A percentile compares a stretch with the other conserved stretches of the same genome.
These are phyloP conservation scores for Ferrisia virgata DNA, from an alignment of 2,888 invertebrate species.

Conservation along the genomic window DNA sequence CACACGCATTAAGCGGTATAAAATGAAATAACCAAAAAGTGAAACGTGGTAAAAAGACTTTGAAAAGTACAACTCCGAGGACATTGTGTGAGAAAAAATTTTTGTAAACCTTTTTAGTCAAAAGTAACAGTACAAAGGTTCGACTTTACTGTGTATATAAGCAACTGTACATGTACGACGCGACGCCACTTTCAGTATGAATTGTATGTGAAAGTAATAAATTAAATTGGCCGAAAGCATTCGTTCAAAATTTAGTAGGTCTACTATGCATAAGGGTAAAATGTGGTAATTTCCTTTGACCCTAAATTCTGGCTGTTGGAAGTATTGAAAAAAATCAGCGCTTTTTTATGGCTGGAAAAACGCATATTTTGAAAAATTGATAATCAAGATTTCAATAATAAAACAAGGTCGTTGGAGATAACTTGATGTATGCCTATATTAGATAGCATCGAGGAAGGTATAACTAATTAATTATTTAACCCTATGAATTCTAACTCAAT, in stretches of 20 bases:
- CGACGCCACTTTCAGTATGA: background rate
- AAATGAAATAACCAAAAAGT: background rate
- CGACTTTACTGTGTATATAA: no score
- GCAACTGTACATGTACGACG: background rate
- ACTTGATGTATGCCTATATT: background rate
- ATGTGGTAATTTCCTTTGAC: background rate
- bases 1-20: background rate
- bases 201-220: background rate
- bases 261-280: background rate
- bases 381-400: background rate
- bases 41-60: background rate
- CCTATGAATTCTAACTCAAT: conserved; percentile 5
- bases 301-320: background rate
- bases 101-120: background rate
- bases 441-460: background rate
- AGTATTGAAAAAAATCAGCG: background rate
- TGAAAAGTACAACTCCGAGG: background rate
- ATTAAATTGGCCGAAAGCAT: background rate
- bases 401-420: background rate
- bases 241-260: background rate
- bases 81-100: background rate
- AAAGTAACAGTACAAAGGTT: background rate
- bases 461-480: conserved; percentile 25
- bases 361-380: background rate
- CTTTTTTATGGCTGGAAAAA: background rate